These are phyloP conservation scores for Lates calcarifer DNA, from an alignment of 2,113 vertebrate genomes.

Conservation along the genomic window DNA sequence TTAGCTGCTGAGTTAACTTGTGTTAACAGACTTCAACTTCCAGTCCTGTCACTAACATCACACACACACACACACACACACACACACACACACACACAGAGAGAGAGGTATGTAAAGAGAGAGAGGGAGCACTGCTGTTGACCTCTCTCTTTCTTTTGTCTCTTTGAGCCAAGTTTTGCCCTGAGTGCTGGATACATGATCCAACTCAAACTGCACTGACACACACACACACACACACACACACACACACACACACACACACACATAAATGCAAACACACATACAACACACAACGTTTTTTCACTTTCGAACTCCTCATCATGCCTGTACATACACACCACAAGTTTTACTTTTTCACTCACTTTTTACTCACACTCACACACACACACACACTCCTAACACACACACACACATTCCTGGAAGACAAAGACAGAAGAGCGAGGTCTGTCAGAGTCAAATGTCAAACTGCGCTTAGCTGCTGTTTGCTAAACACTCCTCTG, in stretches of 20 bases:
- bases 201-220: slow-evolving; percentile 14
- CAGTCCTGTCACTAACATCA: too few relatives aligned
- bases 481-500: slow-evolving; percentile 78
- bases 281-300: background rate
- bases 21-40: too few relatives aligned
- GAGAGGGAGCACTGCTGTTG: slow-evolving; percentile 49
- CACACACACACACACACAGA: slow-evolving; percentile 27
- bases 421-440: slow-evolving; percentile 58
- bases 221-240: slow-evolving; percentile 35
- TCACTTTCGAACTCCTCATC: background rate
- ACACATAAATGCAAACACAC: background rate
- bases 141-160: slow-evolving; percentile 51
- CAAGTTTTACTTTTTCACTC: background rate
- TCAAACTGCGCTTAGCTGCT: slow-evolving; percentile 76
- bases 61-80: background rate
- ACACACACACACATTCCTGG: slow-evolving; percentile 54
- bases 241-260: background rate
- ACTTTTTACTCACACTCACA: background rate
- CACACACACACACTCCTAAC: background rate
- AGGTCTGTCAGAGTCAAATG: slow-evolving; percentile 75
- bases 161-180: slow-evolving; percentile 50
- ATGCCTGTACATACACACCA: background rate
- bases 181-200: slow-evolving; percentile 63
- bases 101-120: slow-evolving; percentile 26
- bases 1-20: too few relatives aligned